phyloP scores from a whole-genome alignment of 2,888 invertebrate genomes.

The Rhamphomyia laevipes region DNA sequence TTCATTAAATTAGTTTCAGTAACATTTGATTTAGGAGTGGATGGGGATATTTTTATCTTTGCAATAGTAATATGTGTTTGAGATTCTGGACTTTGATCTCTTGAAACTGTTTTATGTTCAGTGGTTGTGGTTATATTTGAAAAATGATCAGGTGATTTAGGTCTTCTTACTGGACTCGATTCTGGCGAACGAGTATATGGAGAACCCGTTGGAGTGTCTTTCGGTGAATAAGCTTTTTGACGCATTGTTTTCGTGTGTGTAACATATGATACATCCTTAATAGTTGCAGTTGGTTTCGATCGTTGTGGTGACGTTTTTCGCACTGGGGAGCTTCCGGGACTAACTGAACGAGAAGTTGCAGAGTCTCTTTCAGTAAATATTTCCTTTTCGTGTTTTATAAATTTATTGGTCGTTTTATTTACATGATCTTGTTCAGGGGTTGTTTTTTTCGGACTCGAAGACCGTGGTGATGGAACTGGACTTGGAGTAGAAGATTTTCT shows the following conservation, averaged over 20 bases:
- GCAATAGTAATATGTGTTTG: conserved; percentile 17
- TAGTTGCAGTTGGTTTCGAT: conserved; percentile 9
- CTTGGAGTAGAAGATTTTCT: conserved; percentile 2
- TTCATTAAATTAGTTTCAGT: conserved; percentile 3
- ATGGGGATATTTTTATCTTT: conserved; percentile 17
- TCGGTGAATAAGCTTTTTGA: conserved; percentile 11
- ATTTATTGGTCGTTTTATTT: conserved; percentile 9
- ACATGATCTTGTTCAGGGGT: background rate
- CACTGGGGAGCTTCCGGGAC: conserved; percentile 13
- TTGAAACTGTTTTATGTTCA: background rate
- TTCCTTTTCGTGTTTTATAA: conserved; percentile 7
- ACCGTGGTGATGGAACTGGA: background rate
- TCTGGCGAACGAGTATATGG: conserved; percentile 29
- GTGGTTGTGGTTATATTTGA: background rate
- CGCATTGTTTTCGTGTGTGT: background rate
- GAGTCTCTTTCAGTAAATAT: background rate
- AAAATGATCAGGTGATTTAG: conserved; percentile 11
- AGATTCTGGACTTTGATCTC: conserved; percentile 8
- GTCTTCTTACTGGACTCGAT: conserved; percentile 14
- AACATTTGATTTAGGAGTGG: conserved; percentile 7
- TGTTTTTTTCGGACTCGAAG: background rate
- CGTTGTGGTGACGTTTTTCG: conserved; percentile 26
- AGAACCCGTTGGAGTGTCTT: conserved; percentile 32
- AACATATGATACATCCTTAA: conserved; percentile 17
- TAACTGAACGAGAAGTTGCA: background rate